These are phyloP conservation scores for Elegia similella DNA, from an alignment of 2,888 invertebrate genomes.

Conservation along the genomic window DNA sequence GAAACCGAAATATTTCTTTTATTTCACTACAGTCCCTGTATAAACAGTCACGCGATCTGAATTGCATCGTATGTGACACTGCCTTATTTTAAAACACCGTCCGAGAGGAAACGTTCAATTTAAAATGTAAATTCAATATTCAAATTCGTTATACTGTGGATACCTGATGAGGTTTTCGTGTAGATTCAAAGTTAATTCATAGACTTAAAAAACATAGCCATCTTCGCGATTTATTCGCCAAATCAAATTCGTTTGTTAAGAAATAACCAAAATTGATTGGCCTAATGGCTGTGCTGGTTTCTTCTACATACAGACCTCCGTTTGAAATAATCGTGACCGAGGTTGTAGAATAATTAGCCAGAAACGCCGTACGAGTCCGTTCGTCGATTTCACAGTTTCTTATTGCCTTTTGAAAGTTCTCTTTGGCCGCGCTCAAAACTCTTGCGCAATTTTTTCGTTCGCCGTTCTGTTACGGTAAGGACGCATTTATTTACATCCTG, in stretches of 20 bases:
- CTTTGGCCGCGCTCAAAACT: slow-evolving; percentile 36
- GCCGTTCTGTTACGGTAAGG: slow-evolving; percentile 43
- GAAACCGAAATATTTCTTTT: slow-evolving; percentile 38
- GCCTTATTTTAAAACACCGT: background rate
- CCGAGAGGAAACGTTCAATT: background rate
- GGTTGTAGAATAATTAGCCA: slow-evolving; percentile 68
- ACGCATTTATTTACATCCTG: slow-evolving; percentile 41
- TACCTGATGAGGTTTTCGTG: background rate
- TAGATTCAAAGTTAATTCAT: slow-evolving; percentile 1
- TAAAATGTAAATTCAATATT: background rate
- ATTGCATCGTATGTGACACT: background rate
- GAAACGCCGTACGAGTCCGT: slow-evolving; percentile 48
- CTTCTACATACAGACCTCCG: slow-evolving; percentile 37
- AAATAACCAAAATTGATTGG: slow-evolving; percentile 23
- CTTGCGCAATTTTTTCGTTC: slow-evolving; percentile 54
- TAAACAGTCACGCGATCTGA: slow-evolving; percentile 21
- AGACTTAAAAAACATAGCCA: background rate
- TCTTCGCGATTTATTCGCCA: slow-evolving; percentile 14
- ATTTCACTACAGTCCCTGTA: slow-evolving; percentile 42
- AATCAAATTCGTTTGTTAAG: slow-evolving; percentile 23
- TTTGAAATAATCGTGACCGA: slow-evolving; percentile 68
- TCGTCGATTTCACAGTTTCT: slow-evolving; percentile 69
- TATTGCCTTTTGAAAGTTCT: slow-evolving; percentile 75
- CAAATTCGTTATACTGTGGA: background rate
- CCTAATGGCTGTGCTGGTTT: slow-evolving; percentile 34